Conservation (phyloP, 2,888 invertebrate species). For the Crossocerus cetratus region DNA sequence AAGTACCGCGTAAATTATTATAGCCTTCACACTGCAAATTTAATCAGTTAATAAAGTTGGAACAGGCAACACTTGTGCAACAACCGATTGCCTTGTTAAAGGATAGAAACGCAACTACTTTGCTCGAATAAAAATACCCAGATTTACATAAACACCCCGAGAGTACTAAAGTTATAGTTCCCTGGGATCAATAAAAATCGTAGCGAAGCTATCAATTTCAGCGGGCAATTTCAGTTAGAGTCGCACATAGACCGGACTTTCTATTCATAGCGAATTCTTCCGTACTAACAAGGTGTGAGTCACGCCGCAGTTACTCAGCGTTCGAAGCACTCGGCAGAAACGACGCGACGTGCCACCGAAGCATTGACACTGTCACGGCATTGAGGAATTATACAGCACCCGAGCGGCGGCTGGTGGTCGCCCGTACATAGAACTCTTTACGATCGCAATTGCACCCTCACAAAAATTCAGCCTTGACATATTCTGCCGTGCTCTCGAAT, state of each 20-base stretch:
- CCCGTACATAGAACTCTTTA: neutral
- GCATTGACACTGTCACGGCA: conserved; percentile 8
- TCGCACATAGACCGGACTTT: conserved; percentile 31
- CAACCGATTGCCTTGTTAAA: no score
- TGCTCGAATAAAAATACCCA: no score
- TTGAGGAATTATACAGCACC: conserved; percentile 6
- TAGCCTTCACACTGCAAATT: no score
- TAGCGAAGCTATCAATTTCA: no score
- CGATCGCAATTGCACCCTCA: neutral
- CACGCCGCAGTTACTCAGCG: conserved; percentile 31
- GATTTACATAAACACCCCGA: no score
- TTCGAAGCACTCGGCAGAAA: conserved; percentile 27
- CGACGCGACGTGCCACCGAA: conserved; percentile 19
- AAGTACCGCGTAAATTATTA: no score
- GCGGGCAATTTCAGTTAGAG: neutral
- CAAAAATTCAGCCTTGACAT: conserved; percentile 3
- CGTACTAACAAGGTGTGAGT: conserved; percentile 37
- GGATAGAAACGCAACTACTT: no score
- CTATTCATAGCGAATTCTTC: conserved; percentile 36
- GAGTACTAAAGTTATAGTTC: no score
- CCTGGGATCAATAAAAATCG: no score
- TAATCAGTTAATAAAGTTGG: no score
- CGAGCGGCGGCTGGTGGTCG: conserved; percentile 11
- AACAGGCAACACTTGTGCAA: no score
- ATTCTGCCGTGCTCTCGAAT: neutral